A percentile compares a stretch with the other conserved stretches of the same genome.
These are phyloP conservation scores for Sphaeridia pumilis DNA, from an alignment of 2,888 invertebrate genomes.

Conservation along the genomic window DNA sequence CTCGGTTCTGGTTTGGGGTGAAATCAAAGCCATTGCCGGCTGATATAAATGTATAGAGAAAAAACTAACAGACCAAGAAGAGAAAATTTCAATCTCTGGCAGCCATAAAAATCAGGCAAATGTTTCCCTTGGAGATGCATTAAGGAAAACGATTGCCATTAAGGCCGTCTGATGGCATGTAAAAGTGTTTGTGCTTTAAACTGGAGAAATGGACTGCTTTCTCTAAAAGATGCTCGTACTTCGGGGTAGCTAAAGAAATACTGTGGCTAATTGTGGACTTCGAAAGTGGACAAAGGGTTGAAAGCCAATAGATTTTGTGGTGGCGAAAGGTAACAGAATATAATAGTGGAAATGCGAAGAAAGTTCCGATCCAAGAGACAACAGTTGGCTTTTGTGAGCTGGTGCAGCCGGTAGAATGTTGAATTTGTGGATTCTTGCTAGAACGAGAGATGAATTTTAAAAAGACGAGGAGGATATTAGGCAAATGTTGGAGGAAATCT, in stretches of 20 bases:
- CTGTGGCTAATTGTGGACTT: too few species aligned
- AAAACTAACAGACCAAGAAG: background rate
- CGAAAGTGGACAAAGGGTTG: too few species aligned
- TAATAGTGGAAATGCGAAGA: background rate
- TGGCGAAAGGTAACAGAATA: background rate
- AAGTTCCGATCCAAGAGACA: constrained; percentile 16
- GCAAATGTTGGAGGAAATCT: too few species aligned
- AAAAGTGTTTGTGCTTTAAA: background rate
- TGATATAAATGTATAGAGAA: too few species aligned
- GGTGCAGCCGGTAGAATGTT: constrained; percentile 21
- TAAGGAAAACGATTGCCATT: background rate
- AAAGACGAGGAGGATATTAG: background rate
- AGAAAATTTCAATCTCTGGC: background rate
- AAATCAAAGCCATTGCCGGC: too few species aligned
- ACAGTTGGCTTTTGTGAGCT: constrained; percentile 30
- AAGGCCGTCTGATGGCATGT: background rate
- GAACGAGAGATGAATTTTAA: constrained; percentile 27
- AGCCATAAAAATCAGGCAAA: background rate
- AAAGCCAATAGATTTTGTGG: too few species aligned
- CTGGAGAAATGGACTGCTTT: background rate
- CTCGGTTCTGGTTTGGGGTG: too few species aligned
- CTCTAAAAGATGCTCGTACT: background rate
- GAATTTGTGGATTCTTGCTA: constrained; percentile 16
- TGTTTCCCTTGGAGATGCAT: background rate
- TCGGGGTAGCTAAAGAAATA: background rate